phyloP scores from a whole-genome alignment of 2,113 vertebrate genomes.

The Climacteris rufus region DNA sequence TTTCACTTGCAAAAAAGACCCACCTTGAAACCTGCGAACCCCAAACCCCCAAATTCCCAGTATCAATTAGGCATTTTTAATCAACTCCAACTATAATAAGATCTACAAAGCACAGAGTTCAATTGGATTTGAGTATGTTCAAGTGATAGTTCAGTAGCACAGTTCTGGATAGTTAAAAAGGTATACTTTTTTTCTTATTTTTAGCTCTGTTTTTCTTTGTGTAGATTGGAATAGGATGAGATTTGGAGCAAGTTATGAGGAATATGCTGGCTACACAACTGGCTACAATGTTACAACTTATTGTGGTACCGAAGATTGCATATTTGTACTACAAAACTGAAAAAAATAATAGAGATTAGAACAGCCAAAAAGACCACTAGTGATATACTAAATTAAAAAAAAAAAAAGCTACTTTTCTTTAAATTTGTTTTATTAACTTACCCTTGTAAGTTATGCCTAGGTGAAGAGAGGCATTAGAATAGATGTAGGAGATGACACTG shows the following conservation, averaged over 20 bases:
- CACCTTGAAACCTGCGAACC: neutral
- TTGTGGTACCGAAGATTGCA: neutral
- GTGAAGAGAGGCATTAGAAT: neutral
- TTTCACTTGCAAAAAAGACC: neutral
- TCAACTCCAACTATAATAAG: neutral
- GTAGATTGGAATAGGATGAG: neutral
- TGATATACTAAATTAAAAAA: fast-evolving
- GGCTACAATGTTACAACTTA: neutral
- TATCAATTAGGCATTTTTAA: neutral
- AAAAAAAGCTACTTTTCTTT: neutral
- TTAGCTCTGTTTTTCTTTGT: neutral
- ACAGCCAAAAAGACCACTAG: neutral
- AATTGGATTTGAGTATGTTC: neutral
- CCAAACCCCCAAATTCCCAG: neutral
- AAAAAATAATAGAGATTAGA: neutral
- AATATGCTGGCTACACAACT: neutral
- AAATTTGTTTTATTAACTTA: neutral
- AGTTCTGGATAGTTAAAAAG: neutral
- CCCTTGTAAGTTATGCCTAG: neutral
- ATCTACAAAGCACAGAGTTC: neutral
- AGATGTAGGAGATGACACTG: neutral
- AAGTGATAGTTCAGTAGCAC: neutral
- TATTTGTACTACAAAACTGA: neutral
- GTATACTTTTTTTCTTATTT: neutral
- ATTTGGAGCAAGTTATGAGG: neutral